Conservation (phyloP, 2,113 vertebrate genomes). For the Oriolus oriolus region DNA sequence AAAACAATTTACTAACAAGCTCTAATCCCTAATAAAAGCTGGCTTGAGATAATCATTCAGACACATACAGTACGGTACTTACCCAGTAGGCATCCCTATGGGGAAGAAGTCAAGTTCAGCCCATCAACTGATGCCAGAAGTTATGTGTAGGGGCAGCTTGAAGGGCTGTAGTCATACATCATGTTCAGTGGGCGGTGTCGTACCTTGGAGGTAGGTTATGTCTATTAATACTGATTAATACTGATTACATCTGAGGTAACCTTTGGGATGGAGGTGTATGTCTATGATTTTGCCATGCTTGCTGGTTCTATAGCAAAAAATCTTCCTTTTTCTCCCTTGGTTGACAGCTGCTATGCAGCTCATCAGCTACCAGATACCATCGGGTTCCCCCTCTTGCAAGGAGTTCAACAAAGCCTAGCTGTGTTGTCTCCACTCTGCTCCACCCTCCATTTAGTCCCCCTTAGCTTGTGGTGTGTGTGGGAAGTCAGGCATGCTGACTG, state of each 20-base stretch:
- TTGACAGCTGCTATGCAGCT: not conserved
- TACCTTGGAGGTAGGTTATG: not conserved
- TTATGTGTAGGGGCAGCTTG: not conserved
- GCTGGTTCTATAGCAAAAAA: not conserved
- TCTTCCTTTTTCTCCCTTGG: not conserved
- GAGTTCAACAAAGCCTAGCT: not conserved
- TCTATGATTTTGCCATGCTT: not conserved
- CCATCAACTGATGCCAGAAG: accelerated
- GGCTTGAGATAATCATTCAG: not conserved
- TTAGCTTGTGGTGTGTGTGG: not conserved
- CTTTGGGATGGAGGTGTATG: not conserved
- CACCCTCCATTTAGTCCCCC: not conserved
- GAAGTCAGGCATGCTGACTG: not conserved
- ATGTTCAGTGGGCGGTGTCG: accelerated
- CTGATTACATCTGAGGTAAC: no score
- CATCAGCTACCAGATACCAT: not conserved
- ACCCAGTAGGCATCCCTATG: accelerated
- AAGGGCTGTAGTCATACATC: not conserved
- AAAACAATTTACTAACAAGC: not conserved
- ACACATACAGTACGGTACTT: accelerated
- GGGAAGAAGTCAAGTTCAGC: not conserved
- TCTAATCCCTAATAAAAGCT: not conserved
- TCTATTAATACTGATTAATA: no score
- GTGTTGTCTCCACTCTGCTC: not conserved
- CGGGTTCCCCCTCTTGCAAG: accelerated